Conservation (phyloP, 1,140 invertebrate species). For the Cotesia chilonis region DNA sequence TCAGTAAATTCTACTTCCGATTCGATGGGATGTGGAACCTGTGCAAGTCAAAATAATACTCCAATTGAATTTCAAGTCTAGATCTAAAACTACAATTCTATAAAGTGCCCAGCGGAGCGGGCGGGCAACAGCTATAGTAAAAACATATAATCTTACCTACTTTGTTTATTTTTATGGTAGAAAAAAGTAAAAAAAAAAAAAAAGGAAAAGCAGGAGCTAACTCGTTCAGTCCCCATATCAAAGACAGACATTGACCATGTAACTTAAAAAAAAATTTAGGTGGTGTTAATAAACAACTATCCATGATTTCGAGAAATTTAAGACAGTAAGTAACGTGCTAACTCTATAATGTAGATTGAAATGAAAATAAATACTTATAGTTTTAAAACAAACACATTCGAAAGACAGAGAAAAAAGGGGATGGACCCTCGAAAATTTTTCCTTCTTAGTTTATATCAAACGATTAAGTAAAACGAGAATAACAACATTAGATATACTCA, state of each 20-base stretch:
- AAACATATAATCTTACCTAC: background rate
- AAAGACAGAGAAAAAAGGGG: background rate
- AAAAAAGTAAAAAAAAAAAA: constrained; percentile 32
- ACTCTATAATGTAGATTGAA: constrained; percentile 1
- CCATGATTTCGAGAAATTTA: constrained; percentile 34
- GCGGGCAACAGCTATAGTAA: background rate
- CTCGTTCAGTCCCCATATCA: constrained; percentile 34
- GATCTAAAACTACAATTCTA: no score
- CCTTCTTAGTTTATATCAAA: no score
- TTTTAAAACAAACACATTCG: constrained; percentile 5
- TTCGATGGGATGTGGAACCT: no score
- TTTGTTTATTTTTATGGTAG: no score
- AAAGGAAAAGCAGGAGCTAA: constrained; percentile 48
- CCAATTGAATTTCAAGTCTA: no score
- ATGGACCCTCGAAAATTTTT: no score
- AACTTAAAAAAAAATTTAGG: constrained; percentile 48
- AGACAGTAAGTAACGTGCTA: constrained; percentile 10
- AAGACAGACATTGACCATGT: constrained; percentile 60
- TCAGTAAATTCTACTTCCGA: no score
- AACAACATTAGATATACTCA: no score
- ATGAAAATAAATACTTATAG: background rate
- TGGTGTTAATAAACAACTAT: constrained; percentile 53
- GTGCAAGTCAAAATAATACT: no score
- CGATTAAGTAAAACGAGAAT: no score
- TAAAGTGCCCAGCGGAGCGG: no score